Evolutionary conservation across 1,140 invertebrate genomes (phyloP).

Genomic region (Drosophila suzukii): DNA sequence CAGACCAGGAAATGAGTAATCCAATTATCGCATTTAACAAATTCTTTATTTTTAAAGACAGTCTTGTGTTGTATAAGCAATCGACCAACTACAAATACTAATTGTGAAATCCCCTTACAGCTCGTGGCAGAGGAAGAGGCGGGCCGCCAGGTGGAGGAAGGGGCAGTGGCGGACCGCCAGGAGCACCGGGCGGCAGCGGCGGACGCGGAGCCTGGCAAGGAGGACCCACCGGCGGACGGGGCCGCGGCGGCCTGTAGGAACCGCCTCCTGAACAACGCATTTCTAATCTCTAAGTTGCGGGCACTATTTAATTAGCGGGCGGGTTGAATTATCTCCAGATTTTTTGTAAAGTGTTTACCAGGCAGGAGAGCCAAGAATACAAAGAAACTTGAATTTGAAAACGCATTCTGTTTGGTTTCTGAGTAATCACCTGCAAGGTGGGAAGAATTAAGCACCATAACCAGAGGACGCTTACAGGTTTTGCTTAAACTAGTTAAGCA

Average conservation of each 20-base stretch:
- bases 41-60: slow-evolving; percentile 2
- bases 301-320: slow-evolving; percentile 59
- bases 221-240: slow-evolving; percentile 82
- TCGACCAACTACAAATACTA: neutral
- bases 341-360: slow-evolving; percentile 39
- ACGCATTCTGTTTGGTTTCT: slow-evolving; percentile 4
- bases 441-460: slow-evolving; percentile 30
- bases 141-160: slow-evolving; percentile 74
- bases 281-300: slow-evolving; percentile 62
- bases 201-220: slow-evolving; percentile 84
- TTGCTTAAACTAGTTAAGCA: slow-evolving; percentile 17
- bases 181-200: slow-evolving; percentile 78
- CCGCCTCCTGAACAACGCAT: slow-evolving; percentile 16
- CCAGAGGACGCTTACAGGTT: slow-evolving; percentile 37
- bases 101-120: slow-evolving; percentile 34
- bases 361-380: slow-evolving; percentile 34
- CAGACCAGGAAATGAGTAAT: neutral
- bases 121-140: slow-evolving; percentile 83
- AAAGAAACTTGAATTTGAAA: slow-evolving; percentile 53
- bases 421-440: slow-evolving; percentile 23
- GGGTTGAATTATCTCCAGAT: slow-evolving; percentile 48
- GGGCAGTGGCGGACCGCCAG: slow-evolving; percentile 71
- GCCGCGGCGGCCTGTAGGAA: slow-evolving; percentile 80
- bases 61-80: neutral
- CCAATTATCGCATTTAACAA: neutral